These are phyloP conservation scores for Eulemur albifrons DNA, from an alignment of 2,797 vertebrate species.

Conservation along the genomic window DNA sequence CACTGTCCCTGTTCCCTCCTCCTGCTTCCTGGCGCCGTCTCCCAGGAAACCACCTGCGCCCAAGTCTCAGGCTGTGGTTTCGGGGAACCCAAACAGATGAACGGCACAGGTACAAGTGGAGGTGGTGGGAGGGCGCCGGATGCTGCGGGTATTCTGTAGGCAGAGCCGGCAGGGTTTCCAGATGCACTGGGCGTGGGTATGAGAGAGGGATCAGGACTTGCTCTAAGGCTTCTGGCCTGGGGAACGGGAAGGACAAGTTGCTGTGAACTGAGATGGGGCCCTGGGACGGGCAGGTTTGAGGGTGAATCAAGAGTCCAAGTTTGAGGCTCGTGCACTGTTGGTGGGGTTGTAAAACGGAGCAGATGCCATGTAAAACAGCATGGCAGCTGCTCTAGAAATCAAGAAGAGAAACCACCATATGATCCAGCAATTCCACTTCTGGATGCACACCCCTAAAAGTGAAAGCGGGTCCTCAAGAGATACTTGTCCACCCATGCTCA, in stretches of 20 bases:
- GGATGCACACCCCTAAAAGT: not conserved
- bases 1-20: not conserved
- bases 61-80: not conserved
- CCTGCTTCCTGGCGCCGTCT: not conserved
- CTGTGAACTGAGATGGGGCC: not conserved
- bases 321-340: no score
- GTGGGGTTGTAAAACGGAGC: no score
- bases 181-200: not conserved
- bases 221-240: not conserved
- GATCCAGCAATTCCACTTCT: not conserved
- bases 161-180: accelerated
- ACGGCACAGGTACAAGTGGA: not conserved
- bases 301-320: not conserved
- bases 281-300: not conserved
- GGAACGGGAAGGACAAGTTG: not conserved
- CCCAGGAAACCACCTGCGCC: not conserved
- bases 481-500: no score
- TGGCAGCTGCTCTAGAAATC: not conserved
- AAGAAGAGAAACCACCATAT: not conserved
- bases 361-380: accelerated
- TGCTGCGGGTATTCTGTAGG: not conserved
- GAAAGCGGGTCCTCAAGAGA: not conserved
- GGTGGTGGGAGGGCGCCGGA: not conserved
- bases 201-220: not conserved
- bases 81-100: not conserved